Percentiles rank a stretch among this genome's conserved stretches.
phyloP scores from a whole-genome alignment of 2,888 invertebrate genomes.

The Tricholauxania praeusta region DNA sequence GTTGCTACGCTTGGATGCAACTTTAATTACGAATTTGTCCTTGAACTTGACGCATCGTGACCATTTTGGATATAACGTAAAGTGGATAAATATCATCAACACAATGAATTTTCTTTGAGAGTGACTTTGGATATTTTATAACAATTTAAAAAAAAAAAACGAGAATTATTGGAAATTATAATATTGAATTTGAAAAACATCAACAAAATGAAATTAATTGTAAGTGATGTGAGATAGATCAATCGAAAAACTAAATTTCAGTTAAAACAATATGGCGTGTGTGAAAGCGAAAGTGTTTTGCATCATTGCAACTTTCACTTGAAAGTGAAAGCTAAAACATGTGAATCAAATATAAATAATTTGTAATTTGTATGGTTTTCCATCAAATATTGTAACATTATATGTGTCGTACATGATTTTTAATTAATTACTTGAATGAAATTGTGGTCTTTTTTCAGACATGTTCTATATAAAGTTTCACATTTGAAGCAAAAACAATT shows the following conservation, averaged over 20 bases:
- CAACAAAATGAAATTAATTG: conserved; percentile 30
- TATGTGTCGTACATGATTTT: too few species aligned
- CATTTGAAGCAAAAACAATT: too few species aligned
- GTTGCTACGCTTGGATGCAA: conserved; percentile 49
- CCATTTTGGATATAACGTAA: conserved; percentile 10
- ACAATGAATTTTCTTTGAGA: too few species aligned
- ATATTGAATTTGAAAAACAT: background rate
- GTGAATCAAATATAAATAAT: too few species aligned
- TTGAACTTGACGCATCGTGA: conserved; percentile 60
- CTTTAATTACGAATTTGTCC: conserved; percentile 66
- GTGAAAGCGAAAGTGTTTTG: conserved; percentile 28
- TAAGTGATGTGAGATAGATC: conserved; percentile 19
- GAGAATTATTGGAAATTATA: background rate
- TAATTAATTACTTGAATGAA: too few species aligned
- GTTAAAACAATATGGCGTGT: background rate
- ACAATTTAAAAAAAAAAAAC: too few species aligned
- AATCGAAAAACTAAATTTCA: background rate
- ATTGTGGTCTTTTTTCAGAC: too few species aligned
- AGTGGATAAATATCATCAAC: background rate
- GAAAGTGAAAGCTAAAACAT: conserved; percentile 45
- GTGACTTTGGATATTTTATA: too few species aligned
- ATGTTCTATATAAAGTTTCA: too few species aligned
- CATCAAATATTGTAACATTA: too few species aligned
- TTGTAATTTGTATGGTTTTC: too few species aligned
- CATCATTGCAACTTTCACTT: conserved; percentile 34